phyloP scores from a whole-genome alignment of 2,888 invertebrate genomes.

The Heteromurus nitidus region DNA sequence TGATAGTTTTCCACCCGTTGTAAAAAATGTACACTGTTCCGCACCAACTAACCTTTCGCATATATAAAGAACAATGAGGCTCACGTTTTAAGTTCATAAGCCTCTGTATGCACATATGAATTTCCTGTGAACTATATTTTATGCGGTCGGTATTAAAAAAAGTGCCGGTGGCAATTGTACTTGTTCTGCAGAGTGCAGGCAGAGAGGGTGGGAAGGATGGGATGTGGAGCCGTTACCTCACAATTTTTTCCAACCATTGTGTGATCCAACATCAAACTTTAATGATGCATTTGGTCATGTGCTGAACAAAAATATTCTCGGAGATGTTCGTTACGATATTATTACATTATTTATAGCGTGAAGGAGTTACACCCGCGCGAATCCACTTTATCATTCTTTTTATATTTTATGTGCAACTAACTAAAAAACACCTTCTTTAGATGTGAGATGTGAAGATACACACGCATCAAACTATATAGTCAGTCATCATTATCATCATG shows the following conservation, averaged over 20 bases:
- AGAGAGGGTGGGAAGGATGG: neutral
- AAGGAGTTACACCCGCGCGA: neutral
- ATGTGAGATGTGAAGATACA: neutral
- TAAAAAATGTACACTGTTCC: neutral
- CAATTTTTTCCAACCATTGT: neutral
- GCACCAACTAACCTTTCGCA: too few species aligned
- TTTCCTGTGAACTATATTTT: constrained; percentile 9
- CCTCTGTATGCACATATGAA: neutral
- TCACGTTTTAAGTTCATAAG: neutral
- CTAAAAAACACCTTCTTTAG: too few species aligned
- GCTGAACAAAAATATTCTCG: too few species aligned
- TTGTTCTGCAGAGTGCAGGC: neutral
- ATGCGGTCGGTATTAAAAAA: neutral
- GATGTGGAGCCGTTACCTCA: neutral
- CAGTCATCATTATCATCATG: too few species aligned
- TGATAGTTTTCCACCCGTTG: constrained; percentile 42
- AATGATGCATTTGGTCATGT: constrained; percentile 4
- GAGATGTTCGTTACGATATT: too few species aligned
- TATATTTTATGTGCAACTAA: neutral
- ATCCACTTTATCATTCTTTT: neutral
- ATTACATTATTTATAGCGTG: too few species aligned
- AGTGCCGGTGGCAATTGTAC: neutral
- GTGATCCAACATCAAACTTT: neutral
- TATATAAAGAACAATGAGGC: too few species aligned
- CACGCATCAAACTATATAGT: neutral